phyloP scores from a whole-genome alignment of 1,140 invertebrate genomes.

The Vollenhovia emeryi region DNA sequence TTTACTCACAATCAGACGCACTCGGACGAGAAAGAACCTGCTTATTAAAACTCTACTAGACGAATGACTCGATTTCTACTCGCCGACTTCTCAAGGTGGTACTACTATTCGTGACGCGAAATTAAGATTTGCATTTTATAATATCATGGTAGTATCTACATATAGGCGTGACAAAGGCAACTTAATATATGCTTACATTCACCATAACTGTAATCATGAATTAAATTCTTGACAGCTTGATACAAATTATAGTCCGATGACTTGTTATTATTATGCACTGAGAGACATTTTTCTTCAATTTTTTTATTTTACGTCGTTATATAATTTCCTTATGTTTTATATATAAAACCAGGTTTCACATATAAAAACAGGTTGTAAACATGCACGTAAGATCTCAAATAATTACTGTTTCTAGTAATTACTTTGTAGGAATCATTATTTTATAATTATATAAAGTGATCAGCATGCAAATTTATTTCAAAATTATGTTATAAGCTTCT shows the following conservation, averaged over 20 bases:
- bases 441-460: background rate
- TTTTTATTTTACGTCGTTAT: background rate
- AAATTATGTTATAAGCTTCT: background rate
- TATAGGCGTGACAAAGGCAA: background rate
- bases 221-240: slow-evolving; percentile 12
- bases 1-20: background rate
- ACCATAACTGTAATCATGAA: background rate
- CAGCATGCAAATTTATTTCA: background rate
- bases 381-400: background rate
- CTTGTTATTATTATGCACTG: background rate
- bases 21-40: background rate
- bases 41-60: background rate
- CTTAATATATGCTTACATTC: background rate
- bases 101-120: background rate
- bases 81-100: background rate
- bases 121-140: background rate
- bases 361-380: background rate
- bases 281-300: background rate
- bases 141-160: background rate
- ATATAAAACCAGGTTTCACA: background rate
- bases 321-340: background rate
- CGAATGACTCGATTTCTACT: background rate
- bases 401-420: background rate
- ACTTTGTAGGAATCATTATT: background rate
- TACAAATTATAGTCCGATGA: background rate